Conservation (phyloP, 2,888 invertebrate species). For the Carterocephalus palaemon region DNA sequence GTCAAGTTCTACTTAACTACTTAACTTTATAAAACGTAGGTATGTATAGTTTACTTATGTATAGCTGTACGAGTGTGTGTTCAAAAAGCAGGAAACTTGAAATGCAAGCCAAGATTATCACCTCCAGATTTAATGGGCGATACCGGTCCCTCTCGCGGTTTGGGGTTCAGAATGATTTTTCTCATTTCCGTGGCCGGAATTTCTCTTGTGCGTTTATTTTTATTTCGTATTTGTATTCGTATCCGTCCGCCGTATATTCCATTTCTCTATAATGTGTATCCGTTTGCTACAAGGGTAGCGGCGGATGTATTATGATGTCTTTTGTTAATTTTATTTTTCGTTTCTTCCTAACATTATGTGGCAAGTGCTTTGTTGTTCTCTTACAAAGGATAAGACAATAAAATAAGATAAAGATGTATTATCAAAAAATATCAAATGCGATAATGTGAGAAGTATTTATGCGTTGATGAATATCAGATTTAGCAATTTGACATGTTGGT, state of each 20-base stretch:
- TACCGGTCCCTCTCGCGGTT: slow-evolving; percentile 31
- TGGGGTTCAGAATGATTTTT: slow-evolving; percentile 36
- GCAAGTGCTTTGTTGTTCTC: too few relatives aligned
- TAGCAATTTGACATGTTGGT: too few relatives aligned
- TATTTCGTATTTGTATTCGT: slow-evolving; percentile 74
- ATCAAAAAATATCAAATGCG: too few relatives aligned
- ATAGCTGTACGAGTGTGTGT: too few relatives aligned
- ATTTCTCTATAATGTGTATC: slow-evolving; percentile 37
- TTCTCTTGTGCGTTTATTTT: slow-evolving; percentile 67
- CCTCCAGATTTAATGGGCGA: slow-evolving; percentile 18
- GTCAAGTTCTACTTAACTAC: too few relatives aligned
- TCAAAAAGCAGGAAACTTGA: slow-evolving; percentile 6
- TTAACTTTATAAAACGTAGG: too few relatives aligned
- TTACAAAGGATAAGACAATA: too few relatives aligned
- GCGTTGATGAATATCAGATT: too few relatives aligned
- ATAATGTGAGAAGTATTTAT: too few relatives aligned
- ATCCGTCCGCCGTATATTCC: slow-evolving; percentile 70
- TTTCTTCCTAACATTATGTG: background rate
- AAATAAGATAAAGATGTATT: too few relatives aligned
- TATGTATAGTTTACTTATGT: too few relatives aligned
- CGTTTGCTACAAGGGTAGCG: slow-evolving; percentile 7
- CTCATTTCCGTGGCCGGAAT: slow-evolving; percentile 48
- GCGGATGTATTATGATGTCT: slow-evolving; percentile 17
- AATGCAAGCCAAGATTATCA: slow-evolving; percentile 19
- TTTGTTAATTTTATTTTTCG: slow-evolving; percentile 14